phyloP scores from a whole-genome alignment of 2,797 vertebrate species.

The Onychomys leucogaster region DNA sequence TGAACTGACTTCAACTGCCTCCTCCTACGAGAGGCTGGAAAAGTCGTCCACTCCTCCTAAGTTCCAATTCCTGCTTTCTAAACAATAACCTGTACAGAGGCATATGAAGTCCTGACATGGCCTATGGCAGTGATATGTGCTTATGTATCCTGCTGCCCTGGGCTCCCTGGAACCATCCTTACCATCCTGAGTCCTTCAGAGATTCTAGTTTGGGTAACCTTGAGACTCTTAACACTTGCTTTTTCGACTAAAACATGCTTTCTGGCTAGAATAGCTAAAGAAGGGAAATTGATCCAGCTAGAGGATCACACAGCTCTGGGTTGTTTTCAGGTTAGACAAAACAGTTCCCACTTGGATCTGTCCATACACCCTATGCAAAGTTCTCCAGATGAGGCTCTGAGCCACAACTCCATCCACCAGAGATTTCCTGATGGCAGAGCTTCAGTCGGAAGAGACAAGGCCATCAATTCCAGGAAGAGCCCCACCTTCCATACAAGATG shows the following conservation, averaged over 20 bases:
- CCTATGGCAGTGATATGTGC: background rate
- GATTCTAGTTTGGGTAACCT: background rate
- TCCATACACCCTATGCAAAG: background rate
- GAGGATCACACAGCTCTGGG: background rate
- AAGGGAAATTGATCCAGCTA: background rate
- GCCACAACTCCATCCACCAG: background rate
- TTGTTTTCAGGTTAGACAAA: background rate
- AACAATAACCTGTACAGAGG: background rate
- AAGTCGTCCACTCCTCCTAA: background rate
- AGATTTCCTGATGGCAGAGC: slow-evolving; percentile 71
- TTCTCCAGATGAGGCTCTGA: background rate
- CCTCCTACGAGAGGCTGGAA: background rate
- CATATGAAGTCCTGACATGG: accelerated
- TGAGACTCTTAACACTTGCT: background rate
- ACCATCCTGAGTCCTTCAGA: background rate
- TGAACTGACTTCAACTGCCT: background rate
- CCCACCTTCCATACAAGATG: slow-evolving; percentile 46
- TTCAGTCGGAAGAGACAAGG: slow-evolving; percentile 46
- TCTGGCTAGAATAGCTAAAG: background rate
- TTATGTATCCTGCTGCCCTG: accelerated
- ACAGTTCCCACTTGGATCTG: background rate
- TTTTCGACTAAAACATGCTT: background rate
- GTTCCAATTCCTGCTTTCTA: background rate
- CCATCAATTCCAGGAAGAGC: slow-evolving; percentile 67
- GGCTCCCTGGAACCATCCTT: background rate